Base-by-base conservation (phyloP, 2,888 invertebrate species). In the Metallyticus violacea region DNA sequence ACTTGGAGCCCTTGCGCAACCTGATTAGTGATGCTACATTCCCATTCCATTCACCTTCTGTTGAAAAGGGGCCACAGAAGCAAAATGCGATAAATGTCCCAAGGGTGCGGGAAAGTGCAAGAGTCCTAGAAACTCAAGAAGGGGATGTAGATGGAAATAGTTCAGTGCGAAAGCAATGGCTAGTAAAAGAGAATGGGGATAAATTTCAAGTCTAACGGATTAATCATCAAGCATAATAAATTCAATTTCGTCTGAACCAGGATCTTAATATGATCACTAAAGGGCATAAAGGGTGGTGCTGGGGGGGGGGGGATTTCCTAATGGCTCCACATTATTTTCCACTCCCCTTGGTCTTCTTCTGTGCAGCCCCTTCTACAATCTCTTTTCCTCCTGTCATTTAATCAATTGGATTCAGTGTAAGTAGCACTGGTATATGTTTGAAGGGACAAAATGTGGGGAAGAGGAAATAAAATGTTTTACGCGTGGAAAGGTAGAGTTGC, bases 221-320 rank as follows among this genome's bases (percentile, higher is more conserved):
- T 87, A 85, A 85, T 87, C 87, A 87, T 87, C 26, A 77, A n/a
- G 78, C 81, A 81, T 87, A 85, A 87, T 87, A 85, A 85, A 87
- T 87, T 85, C 85, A 80, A 87, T 81, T 86, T 85, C 27, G 77
- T 81, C 62, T 62, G 40, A 62, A 62, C 40, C 40, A 77, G 77
- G 77, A 86, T 25, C 78, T 30, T 85, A 86, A 85, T 85, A n/a
- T 79, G 26, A 84, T 82, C 83, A 82, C 27, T 62, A 62, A 62
- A 62, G 26, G 6, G 26, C 22, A 40, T 82, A 62, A 82, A 62
- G 27, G 40, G 82, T n/a, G 76, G 7, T 81, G 2, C 29, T 81
- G 30, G 30, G n/a, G 30, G 9, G 30, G 26, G n/a, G 40, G 40
- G 40, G 22, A 62, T 62, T 3, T 62, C 40, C 40, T 62, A 62